Percentiles rank a stretch among this genome's conserved stretches.
Evolutionary conservation across 1,140 invertebrate species (phyloP).

Genomic region (Solen grandis): DNA sequence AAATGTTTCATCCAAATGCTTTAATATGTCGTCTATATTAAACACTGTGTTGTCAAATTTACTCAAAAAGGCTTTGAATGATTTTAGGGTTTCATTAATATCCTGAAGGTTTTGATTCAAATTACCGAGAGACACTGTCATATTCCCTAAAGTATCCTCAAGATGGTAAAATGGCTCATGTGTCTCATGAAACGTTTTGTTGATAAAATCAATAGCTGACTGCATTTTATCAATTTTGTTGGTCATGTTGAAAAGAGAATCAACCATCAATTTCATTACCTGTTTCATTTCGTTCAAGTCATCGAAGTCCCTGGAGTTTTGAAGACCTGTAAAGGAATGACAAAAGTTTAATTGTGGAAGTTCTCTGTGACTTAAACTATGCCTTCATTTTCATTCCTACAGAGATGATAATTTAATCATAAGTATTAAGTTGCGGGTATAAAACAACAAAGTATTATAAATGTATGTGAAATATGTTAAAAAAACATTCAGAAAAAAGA

Average conservation of each 20-base stretch:
- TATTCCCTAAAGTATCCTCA: conserved; percentile 34
- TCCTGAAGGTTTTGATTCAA: conserved; percentile 34
- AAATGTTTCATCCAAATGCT: conserved; percentile 35
- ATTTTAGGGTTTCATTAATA: conserved; percentile 37
- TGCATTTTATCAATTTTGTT: conserved; percentile 45
- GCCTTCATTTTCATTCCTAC: no score
- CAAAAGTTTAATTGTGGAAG: no score
- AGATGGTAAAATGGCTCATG: conserved; percentile 32
- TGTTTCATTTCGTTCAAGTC: conserved; percentile 48
- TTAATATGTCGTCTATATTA: conserved; percentile 42
- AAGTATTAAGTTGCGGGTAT: no score
- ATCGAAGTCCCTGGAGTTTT: conserved; percentile 28
- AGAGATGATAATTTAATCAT: no score
- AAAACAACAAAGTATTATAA: no score
- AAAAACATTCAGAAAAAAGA: no score
- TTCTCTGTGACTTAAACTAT: no score
- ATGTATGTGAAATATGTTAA: no score
- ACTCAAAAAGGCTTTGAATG: conserved; percentile 43
- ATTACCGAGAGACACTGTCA: conserved; percentile 45
- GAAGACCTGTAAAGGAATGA: conserved; percentile 16
- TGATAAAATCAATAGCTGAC: conserved; percentile 33
- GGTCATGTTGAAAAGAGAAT: conserved; percentile 39
- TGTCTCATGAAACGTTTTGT: conserved; percentile 46
- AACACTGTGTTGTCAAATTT: conserved; percentile 35
- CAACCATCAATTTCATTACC: conserved; percentile 33